phyloP scores from a whole-genome alignment of 2,797 vertebrate genomes.

The Leuciscus waleckii region DNA sequence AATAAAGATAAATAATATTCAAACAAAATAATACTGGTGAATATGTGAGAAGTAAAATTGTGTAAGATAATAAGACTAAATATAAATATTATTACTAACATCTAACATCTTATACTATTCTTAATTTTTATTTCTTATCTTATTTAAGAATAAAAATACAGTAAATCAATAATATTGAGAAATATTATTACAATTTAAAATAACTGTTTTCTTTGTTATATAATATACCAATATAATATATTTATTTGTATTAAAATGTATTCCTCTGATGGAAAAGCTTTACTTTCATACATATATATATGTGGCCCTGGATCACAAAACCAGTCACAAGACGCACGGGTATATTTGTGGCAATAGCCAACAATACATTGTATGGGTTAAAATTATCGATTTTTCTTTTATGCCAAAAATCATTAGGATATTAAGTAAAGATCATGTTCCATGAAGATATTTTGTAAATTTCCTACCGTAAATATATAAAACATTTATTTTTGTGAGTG shows the following conservation, averaged over 20 bases:
- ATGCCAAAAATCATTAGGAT: too few relatives aligned
- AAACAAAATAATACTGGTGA: neutral
- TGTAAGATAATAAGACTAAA: neutral
- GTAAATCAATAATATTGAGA: neutral
- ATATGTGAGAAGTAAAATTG: neutral
- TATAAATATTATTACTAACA: neutral
- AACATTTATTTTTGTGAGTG: too few relatives aligned
- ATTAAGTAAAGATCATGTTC: too few relatives aligned
- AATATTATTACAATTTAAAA: neutral
- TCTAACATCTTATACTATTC: neutral
- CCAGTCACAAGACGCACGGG: too few relatives aligned
- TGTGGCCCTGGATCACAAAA: too few relatives aligned
- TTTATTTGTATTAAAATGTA: neutral
- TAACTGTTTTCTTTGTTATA: neutral
- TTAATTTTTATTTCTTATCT: neutral
- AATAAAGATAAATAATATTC: neutral
- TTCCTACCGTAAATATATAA: too few relatives aligned
- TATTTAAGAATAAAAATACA: neutral
- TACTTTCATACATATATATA: too few relatives aligned
- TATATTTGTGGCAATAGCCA: too few relatives aligned
- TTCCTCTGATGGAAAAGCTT: neutral
- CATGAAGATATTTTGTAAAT: too few relatives aligned
- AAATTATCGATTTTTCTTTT: too few relatives aligned
- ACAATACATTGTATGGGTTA: too few relatives aligned
- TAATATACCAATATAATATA: too few relatives aligned